Conservation (phyloP, 2,113 vertebrate species). For the Scolopax mira region DNA sequence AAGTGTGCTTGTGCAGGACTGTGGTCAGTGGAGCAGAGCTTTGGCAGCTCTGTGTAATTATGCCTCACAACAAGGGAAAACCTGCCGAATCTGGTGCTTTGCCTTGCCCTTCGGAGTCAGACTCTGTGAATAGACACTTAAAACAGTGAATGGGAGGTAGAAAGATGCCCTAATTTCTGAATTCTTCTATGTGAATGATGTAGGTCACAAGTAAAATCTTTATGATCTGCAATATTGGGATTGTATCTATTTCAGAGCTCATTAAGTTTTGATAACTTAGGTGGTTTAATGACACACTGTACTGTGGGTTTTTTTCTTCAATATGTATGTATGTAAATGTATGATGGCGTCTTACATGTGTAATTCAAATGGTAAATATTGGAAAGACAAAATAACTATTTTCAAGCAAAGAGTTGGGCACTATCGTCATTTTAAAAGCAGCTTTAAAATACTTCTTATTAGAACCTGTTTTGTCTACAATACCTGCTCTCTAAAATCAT, state of each 20-base stretch:
- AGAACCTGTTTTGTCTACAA: conserved; percentile 11
- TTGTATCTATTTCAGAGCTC: conserved; percentile 74
- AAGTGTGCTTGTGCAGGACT: not conserved
- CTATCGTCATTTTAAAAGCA: not conserved
- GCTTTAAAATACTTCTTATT: conserved; percentile 24
- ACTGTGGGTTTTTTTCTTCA: not conserved
- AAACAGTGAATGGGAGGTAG: not conserved
- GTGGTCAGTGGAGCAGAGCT: not conserved
- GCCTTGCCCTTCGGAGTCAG: not conserved
- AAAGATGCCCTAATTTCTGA: conserved; percentile 54
- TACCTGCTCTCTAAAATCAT: conserved; percentile 22
- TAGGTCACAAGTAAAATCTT: conserved; percentile 70
- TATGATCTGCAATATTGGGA: conserved; percentile 66
- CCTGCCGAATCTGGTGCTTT: not conserved
- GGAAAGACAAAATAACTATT: not conserved
- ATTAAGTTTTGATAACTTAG: conserved; percentile 74
- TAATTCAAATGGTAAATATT: conserved; percentile 14
- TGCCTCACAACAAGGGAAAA: not conserved
- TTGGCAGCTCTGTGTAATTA: not conserved
- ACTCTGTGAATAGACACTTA: not conserved
- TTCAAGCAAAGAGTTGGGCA: not conserved
- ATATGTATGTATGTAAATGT: not conserved
- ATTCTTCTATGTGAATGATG: conserved; percentile 56
- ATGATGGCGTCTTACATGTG: not conserved
- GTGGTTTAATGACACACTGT: conserved; percentile 34